Conservation (phyloP, 1,140 invertebrate species). For the Drosophila kanapiae region DNA sequence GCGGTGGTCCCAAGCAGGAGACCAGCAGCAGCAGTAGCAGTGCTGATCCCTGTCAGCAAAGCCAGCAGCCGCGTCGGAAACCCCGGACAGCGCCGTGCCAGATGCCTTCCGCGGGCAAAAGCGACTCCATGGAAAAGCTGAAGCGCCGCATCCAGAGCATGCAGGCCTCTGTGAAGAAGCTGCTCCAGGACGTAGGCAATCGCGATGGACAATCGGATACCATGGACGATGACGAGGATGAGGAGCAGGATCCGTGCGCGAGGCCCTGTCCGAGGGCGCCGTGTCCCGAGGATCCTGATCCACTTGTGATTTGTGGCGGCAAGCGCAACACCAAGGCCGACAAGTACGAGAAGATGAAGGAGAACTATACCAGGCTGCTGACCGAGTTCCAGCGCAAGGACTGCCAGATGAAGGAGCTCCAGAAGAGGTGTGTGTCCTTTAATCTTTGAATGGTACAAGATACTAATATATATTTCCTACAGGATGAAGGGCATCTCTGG, state of each 20-base stretch:
- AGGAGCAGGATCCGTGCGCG: conserved; percentile 11
- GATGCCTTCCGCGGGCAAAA: conserved; percentile 15
- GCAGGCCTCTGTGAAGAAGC: conserved; percentile 69
- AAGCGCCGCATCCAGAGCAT: conserved; percentile 69
- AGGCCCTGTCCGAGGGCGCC: conserved; percentile 11
- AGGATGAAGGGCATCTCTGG: conserved; percentile 74
- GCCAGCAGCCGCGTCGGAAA: background rate
- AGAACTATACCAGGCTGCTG: conserved; percentile 76
- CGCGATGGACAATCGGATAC: conserved; percentile 41
- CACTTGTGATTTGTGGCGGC: conserved; percentile 69
- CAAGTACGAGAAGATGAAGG: conserved; percentile 77
- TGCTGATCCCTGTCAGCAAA: conserved; percentile 1
- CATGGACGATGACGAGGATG: conserved; percentile 17
- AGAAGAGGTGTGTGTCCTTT: conserved; percentile 61
- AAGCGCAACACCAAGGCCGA: conserved; percentile 77
- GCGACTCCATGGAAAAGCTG: conserved; percentile 70
- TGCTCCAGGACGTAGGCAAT: conserved; percentile 66
- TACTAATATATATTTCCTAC: background rate
- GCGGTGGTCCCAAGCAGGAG: conserved; percentile 21
- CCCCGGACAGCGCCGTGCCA: conserved; percentile 3
- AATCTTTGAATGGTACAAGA: too few species aligned
- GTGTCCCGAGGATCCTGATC: conserved; percentile 72
- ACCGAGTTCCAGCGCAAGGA: conserved; percentile 78
- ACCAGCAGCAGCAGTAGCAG: conserved; percentile 37
- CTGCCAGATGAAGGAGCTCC: conserved; percentile 76